Conservation (phyloP, 2,888 invertebrate genomes). For the Hirudinaria manillensis region DNA sequence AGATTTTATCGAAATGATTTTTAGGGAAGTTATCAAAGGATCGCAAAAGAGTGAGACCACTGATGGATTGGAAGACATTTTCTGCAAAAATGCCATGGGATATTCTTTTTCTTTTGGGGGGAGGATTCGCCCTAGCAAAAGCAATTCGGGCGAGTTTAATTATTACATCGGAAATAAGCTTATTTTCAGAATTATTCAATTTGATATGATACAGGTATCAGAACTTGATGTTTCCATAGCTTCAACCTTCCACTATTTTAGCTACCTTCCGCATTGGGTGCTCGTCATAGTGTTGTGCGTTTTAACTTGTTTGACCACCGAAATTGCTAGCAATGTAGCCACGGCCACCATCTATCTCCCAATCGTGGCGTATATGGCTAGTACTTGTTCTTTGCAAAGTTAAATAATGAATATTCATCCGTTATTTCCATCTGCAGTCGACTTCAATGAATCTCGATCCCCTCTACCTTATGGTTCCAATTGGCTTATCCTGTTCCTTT, state of each 20-base stretch:
- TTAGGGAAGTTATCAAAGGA: not conserved
- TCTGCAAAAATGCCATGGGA: constrained; percentile 35
- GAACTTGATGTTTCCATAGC: constrained; percentile 21
- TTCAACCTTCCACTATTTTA: not conserved
- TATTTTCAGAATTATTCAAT: not conserved
- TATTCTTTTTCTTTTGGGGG: constrained; percentile 33
- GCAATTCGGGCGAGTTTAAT: constrained; percentile 11
- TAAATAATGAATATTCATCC: too few species aligned
- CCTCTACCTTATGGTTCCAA: constrained; percentile 16
- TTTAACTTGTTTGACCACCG: constrained; percentile 19
- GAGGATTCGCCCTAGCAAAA: constrained; percentile 35
- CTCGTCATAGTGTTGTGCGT: constrained; percentile 3
- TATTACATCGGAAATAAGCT: not conserved
- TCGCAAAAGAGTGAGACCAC: constrained; percentile 19
- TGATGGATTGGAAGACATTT: constrained; percentile 35
- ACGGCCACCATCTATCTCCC: constrained; percentile 23
- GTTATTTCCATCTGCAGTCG: not conserved
- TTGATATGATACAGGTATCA: constrained; percentile 1
- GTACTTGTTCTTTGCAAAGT: not conserved
- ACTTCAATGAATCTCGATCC: constrained; percentile 10
- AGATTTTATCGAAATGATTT: not conserved
- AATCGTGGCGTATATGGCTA: constrained; percentile 11
- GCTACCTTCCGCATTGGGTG: constrained; percentile 2
- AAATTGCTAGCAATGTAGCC: constrained; percentile 24
- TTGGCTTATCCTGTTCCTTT: constrained; percentile 19